Evolutionary conservation across 1,140 invertebrate species (phyloP), one percentile per base, ranked within the genome.

Genomic region (Zaprionus tsacasi): DNA sequence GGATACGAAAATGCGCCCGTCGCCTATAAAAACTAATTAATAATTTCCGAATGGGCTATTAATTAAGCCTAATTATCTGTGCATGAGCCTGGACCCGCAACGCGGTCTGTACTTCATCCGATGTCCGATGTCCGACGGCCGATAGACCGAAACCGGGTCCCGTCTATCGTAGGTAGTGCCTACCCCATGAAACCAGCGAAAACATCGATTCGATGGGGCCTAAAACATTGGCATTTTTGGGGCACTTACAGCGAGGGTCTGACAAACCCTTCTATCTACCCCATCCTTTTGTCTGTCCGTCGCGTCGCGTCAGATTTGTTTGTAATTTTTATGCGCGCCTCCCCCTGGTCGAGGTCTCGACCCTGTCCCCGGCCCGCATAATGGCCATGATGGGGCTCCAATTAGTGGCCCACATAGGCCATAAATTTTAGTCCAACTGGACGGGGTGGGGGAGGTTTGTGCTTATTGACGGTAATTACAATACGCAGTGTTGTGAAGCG

Each of bases 41-140:
- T 92, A 92, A 92, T 92, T 92, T 92, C 86, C 91, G 91, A 92
- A 92, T 92, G 91, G 91, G 86, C 91, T 92, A 92, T 92, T 92
- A 92, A 92, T 92, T 92, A 92, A 92, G 89, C 88, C 91, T 92
- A 92, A 92, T 92, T 92, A 92, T 91, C 81, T 88, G 83, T 88
- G 83, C 83, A 87, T 88, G 83, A 78, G 83, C 78, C 82, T 66
- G 82, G 81, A 86, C 78, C 82, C 81, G 81, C 82, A 85, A 80
- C 80, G 85, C 80, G 81, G 83, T 85, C 73, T 61, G 81, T 82
- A 76, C 81, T 70, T 75, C 55, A 58, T 64, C 61, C 50, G 57
- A 56, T 36, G 50, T 21, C 59, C 63, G 27, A 30, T 30, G 27
- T 30, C 27, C 27, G 27, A 30, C 4, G 27, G 17, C 59, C 63